Evolutionary conservation across 2,888 invertebrate species (phyloP).

Genomic region (Eulithis testata): DNA sequence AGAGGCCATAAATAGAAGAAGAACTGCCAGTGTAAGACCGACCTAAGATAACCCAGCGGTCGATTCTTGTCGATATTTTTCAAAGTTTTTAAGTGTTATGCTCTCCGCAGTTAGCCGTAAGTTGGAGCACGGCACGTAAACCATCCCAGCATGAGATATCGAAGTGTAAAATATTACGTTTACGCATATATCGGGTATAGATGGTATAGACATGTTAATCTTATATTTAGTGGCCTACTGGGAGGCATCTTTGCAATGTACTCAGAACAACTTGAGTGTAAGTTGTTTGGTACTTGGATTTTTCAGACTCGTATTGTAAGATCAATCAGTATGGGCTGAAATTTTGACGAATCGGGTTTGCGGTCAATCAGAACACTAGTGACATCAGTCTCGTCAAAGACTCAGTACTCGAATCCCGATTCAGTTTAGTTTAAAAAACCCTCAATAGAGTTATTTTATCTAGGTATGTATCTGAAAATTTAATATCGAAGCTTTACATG

Average conservation of each 20-base stretch:
- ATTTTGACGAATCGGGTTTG: too few species aligned
- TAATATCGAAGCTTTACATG: not conserved
- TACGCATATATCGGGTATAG: slow-evolving; percentile 56
- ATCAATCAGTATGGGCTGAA: too few species aligned
- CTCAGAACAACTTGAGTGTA: slow-evolving; percentile 41
- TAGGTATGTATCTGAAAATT: not conserved
- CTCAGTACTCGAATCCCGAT: too few species aligned
- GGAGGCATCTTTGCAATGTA: slow-evolving; percentile 52
- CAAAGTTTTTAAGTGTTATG: slow-evolving; percentile 33
- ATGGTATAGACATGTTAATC: slow-evolving; percentile 55
- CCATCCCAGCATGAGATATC: slow-evolving; percentile 60
- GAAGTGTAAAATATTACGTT: slow-evolving; percentile 65
- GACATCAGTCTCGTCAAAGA: too few species aligned
- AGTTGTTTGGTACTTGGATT: slow-evolving; percentile 19
- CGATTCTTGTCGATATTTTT: slow-evolving; percentile 19
- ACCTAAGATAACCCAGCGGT: slow-evolving; percentile 4
- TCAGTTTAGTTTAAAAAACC: too few species aligned
- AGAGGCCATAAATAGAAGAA: not conserved
- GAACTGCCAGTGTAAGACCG: not conserved
- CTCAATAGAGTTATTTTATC: too few species aligned
- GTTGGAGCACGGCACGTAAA: slow-evolving; percentile 51
- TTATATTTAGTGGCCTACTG: slow-evolving; percentile 57
- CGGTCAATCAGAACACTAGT: too few species aligned
- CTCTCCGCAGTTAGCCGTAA: slow-evolving; percentile 22
- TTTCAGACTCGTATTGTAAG: too few species aligned